Evolutionary conservation across 2,888 invertebrate species (phyloP).

Genomic region (Sminthurides aquaticus): DNA sequence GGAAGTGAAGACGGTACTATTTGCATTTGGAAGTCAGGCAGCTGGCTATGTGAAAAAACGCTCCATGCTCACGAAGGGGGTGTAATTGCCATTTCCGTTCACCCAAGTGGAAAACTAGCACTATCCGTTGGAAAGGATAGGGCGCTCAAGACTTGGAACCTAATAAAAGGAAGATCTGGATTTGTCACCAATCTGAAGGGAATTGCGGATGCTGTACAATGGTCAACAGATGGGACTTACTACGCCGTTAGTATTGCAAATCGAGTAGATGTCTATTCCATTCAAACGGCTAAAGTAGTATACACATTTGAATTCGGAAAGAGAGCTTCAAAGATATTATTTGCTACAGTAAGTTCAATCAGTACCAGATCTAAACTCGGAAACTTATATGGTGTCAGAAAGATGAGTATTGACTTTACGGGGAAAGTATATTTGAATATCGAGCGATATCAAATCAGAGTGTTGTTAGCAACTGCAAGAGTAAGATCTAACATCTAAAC

Average conservation of each 20-base stretch:
- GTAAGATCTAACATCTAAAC: no score
- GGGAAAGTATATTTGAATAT: background rate
- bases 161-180: conserved; percentile 82
- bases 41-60: conserved; percentile 75
- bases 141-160: conserved; percentile 84
- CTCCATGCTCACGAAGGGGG: conserved; percentile 66
- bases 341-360: conserved; percentile 54
- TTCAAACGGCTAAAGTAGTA: conserved; percentile 66
- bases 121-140: conserved; percentile 77
- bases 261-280: conserved; percentile 70
- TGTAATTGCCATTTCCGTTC: conserved; percentile 63
- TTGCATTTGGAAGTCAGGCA: conserved; percentile 69
- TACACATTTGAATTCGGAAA: conserved; percentile 60
- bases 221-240: conserved; percentile 68
- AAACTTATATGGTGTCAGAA: no score
- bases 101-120: conserved; percentile 82
- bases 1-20: conserved; percentile 79
- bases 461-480: no score
- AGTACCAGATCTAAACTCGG: no score
- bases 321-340: conserved; percentile 63
- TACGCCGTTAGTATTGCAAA: conserved; percentile 69
- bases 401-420: no score
- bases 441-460: background rate
- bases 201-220: conserved; percentile 55
- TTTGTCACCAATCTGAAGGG: conserved; percentile 78